Evolutionary conservation across 2,888 invertebrate genomes (phyloP), one percentile per base, ranked within the genome.

Genomic region (Hyalella azteca): DNA sequence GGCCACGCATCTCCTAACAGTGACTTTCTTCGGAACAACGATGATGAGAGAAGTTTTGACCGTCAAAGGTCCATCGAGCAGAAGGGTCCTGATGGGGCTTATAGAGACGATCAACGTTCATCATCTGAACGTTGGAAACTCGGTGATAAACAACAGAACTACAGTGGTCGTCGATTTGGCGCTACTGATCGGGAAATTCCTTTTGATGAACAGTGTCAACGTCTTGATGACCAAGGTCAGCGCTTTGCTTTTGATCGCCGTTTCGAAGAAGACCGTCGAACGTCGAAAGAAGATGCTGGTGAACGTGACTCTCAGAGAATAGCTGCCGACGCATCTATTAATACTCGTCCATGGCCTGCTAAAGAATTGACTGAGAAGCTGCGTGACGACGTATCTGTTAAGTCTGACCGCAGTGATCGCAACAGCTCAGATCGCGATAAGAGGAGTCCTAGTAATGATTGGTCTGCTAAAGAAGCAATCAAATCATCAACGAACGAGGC

Each of bases 191-290:
- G 36, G 22, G 36, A 36, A 13, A 29, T 36, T 36, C 66, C 66
- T 11, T 66, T 66, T 22, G 66, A 66, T 66, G 66, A 66, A 66
- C 66, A 54, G 26, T 29, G 54, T 54, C 54, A 66, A 15, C 29
- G 66, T 36, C 36, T 36, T 36, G 36, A 66, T 66, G 66, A 66
- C 4, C 36, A 32, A 36, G 2, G 5, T 4, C 66, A 66, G 19
- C 66, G 66, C 39, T 7, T 36, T 32, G 36, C 54, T 1, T 54
- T 54, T 13, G 54, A 54, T 26, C 54, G 54, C 22, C 54, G 54
- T 22, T 54, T 66, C 15, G 36, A 66, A 32, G 66, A 36, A 2
- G 66, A 29, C 9, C 66, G 29, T 15, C 66, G 36, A n/a, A n/a
- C 36, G 19, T 36, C 66, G 32, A 66, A 66, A 36, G 59, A 29